Evolutionary conservation across 2,113 vertebrate genomes (phyloP), one percentile per base, ranked within the genome.

Genomic region (Aspiorhynchus laticeps): DNA sequence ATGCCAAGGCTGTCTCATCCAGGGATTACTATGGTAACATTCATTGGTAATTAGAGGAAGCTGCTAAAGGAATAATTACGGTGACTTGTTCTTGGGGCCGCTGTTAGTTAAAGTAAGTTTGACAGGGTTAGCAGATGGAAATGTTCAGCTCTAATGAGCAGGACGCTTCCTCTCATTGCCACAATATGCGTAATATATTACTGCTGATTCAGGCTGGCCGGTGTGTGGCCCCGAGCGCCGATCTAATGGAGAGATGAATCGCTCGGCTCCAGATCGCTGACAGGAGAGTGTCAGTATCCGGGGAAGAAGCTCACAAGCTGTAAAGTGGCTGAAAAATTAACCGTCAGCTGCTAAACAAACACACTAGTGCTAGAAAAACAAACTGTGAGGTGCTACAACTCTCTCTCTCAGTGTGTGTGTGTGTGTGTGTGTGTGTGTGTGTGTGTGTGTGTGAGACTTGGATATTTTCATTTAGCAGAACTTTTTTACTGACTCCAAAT

Each of bases 181-280:
- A 12, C 51, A 59, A 31, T 33, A 24, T 61, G 21, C 2, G 24
- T 80, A n/a, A 80, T 53, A 36, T 24, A 33, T 36, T 56, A 79
- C 56, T 26, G 53, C 77, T 80, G 77, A 80, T 80, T 61, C 78
- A 80, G 77, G 76, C 65, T 14, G 11, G 63, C 28, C 17, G 17
- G 21, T 51, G 26, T 33, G 46, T 53, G 76, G 76, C 76, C 28
- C 17, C 28, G 76, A 78, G 76, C 17, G 12, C 51, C 0, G 36
- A n/a, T 61, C 78, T 80, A 38, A 80, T 38, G 53, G 48, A 61
- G 78, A 80, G 78, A 80, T 61, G 53, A 79, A 79, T 31, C 7
- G 14, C 46, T 51, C 46, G 1, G 14, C 17, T 3, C n/a, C 26
- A 5, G 7, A 19, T 24, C 48, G 17, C 77, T 80, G 77, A 80